These are phyloP conservation scores for Cantharis rustica DNA, from an alignment of 2,888 invertebrate species.

Conservation along the genomic window DNA sequence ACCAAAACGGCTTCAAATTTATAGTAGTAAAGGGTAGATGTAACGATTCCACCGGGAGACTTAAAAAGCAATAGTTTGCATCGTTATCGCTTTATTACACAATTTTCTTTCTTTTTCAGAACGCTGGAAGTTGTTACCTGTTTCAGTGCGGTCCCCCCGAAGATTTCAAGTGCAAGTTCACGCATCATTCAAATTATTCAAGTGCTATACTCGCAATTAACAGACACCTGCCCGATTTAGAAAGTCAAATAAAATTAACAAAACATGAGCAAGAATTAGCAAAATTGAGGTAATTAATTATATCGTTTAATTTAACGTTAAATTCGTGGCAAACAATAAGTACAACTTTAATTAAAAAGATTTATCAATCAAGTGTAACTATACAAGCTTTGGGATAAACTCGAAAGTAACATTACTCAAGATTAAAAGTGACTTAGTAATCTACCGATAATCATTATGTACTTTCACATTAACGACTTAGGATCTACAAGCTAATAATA, in stretches of 20 bases:
- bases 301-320: background rate
- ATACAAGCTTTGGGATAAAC: background rate
- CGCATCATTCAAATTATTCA: conserved; percentile 84
- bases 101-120: conserved; percentile 59
- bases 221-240: conserved; percentile 67
- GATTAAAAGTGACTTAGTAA: background rate
- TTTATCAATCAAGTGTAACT: background rate
- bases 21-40: background rate
- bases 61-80: background rate
- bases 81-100: background rate
- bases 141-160: conserved; percentile 90
- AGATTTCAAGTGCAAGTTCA: conserved; percentile 92
- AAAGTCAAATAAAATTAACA: conserved; percentile 72
- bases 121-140: conserved; percentile 85
- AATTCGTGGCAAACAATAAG: background rate
- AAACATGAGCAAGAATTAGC: conserved; percentile 76
- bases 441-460: background rate
- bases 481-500: background rate
- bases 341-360: background rate
- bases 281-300: conserved; percentile 64
- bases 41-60: background rate
- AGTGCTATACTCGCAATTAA: conserved; percentile 80
- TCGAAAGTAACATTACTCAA: background rate
- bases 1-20: background rate
- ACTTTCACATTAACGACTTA: background rate